Conservation (phyloP, 1,140 invertebrate species). For the Camponotus pennsylvanicus region DNA sequence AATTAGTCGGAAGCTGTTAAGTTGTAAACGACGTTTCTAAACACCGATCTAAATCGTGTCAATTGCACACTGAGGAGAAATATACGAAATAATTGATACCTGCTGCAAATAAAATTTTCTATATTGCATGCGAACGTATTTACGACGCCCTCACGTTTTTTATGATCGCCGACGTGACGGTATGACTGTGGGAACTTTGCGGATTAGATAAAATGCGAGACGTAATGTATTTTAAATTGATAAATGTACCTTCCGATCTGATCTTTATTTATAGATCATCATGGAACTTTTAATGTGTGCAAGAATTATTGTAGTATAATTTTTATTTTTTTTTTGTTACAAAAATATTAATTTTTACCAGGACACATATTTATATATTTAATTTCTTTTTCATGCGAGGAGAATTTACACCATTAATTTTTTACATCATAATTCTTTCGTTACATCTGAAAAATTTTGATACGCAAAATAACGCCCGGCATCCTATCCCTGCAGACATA, state of each 20-base stretch:
- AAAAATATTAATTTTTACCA: background rate
- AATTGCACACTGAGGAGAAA: constrained; percentile 29
- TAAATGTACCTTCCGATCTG: background rate
- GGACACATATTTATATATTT: background rate
- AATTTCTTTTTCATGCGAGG: background rate
- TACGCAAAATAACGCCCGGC: constrained; percentile 62
- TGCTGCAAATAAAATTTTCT: constrained; percentile 55
- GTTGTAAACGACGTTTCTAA: constrained; percentile 53
- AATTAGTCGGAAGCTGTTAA: constrained; percentile 71
- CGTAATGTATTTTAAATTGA: background rate
- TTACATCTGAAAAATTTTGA: constrained; percentile 50
- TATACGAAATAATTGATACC: constrained; percentile 69
- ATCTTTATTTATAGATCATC: background rate
- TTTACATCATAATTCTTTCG: constrained; percentile 33
- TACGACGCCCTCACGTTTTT: constrained; percentile 7
- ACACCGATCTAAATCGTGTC: background rate
- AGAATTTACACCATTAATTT: background rate
- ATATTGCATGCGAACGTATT: constrained; percentile 6
- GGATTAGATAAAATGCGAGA: background rate
- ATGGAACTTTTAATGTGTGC: background rate
- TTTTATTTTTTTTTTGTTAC: background rate
- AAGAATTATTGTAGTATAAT: background rate
- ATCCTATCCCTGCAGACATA: constrained; percentile 51
- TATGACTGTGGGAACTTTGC: background rate
- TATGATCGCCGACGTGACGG: background rate